Evolutionary conservation across 2,113 vertebrate species (phyloP).

Genomic region (Caracal caracal): DNA sequence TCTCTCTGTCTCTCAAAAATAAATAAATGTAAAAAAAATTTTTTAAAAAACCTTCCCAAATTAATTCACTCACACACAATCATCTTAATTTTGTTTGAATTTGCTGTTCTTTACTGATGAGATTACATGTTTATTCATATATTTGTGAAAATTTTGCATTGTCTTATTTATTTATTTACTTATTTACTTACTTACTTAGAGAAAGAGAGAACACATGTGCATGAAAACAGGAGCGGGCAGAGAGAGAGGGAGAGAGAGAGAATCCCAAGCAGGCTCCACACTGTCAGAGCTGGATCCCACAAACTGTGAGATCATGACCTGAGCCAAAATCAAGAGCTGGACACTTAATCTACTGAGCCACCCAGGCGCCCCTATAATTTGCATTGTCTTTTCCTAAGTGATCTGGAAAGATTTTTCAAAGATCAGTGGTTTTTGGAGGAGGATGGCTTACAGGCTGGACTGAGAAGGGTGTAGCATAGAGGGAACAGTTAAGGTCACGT

Average conservation of each 20-base stretch:
- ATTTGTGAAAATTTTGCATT: not conserved
- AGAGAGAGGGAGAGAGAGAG: too few species aligned
- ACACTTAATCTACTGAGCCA: too few species aligned
- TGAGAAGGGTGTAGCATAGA: not conserved
- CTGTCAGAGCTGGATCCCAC: too few species aligned
- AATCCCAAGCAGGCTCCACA: too few species aligned
- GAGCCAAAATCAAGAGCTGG: too few species aligned
- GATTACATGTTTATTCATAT: conserved; percentile 28
- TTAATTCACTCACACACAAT: not conserved
- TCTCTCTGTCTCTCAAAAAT: too few species aligned
- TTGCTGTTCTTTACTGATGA: conserved; percentile 33
- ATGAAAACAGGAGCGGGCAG: too few species aligned
- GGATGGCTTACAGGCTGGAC: not conserved
- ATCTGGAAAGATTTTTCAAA: conserved; percentile 42
- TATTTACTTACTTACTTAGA: too few species aligned
- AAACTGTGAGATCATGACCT: too few species aligned
- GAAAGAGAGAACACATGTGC: too few species aligned
- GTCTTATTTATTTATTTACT: not conserved
- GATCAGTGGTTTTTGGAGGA: not conserved
- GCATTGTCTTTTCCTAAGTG: not conserved
- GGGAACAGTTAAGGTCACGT: not conserved
- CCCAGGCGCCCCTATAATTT: not conserved
- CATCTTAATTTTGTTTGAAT: conserved; percentile 43
- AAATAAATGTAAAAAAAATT: too few species aligned
- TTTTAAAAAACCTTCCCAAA: not conserved